Percentiles rank a stretch among this genome's conserved stretches.
phyloP scores from a whole-genome alignment of 2,888 invertebrate genomes.

The Xanthia togata region DNA sequence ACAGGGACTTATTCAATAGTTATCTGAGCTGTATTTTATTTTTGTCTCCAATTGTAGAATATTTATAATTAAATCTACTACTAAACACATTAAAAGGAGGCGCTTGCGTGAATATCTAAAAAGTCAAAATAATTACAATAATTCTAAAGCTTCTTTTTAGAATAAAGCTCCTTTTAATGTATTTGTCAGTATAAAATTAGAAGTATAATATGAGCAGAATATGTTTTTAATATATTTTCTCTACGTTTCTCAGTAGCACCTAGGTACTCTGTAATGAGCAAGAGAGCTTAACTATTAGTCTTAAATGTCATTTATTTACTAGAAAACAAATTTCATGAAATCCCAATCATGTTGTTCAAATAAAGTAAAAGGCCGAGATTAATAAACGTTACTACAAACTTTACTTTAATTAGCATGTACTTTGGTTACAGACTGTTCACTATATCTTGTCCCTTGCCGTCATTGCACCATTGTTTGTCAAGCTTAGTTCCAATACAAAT shows the following conservation, averaged over 20 bases:
- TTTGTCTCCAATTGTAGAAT: conserved; percentile 16
- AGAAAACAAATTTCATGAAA: not conserved
- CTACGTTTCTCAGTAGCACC: conserved; percentile 57
- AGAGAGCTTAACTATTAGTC: conserved; percentile 53
- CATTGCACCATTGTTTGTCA: too few relatives aligned
- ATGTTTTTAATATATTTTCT: conserved; percentile 29
- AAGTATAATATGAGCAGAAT: conserved; percentile 54
- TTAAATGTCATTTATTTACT: conserved; percentile 21
- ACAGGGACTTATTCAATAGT: conserved; percentile 46
- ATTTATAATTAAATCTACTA: conserved; percentile 14
- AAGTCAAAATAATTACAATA: conserved; percentile 10
- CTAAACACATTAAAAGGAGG: conserved; percentile 35
- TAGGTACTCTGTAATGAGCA: conserved; percentile 59
- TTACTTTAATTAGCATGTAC: too few relatives aligned
- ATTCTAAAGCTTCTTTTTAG: conserved; percentile 34
- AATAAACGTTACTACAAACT: not conserved
- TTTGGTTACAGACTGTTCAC: too few relatives aligned
- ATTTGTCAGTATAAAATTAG: conserved; percentile 26
- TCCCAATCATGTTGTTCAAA: too few relatives aligned
- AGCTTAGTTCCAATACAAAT: too few relatives aligned
- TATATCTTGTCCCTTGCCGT: too few relatives aligned
- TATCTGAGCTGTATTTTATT: conserved; percentile 44
- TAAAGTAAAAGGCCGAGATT: not conserved
- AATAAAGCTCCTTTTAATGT: conserved; percentile 30
- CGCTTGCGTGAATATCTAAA: conserved; percentile 16